Evolutionary conservation across 2,113 vertebrate species (phyloP), one percentile per base, ranked within the genome.

Genomic region (Pseudorectes ferrugineus): DNA sequence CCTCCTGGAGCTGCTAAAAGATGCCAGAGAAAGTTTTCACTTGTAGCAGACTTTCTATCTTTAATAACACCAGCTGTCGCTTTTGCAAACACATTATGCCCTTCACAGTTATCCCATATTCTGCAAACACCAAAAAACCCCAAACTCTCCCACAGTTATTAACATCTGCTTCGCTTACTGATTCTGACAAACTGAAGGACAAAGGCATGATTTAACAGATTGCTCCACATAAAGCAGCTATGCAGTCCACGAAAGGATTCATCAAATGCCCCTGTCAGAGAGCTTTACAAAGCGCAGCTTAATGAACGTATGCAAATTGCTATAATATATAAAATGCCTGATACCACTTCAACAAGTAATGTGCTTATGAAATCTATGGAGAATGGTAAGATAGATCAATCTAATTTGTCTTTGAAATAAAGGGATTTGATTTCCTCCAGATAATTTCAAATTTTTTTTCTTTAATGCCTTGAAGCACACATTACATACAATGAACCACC

Each of bases 231-330:
- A 96, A 97, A 95, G 92, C 88, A 89, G 91, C 85, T 86, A 89
- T 33, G n/a, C 38, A 40, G 92, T 86, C 73, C 77, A 87, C 19
- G 1, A 74, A 81, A 93, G 63, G 93, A 95, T 93, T 89, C 94
- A 93, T 57, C 93, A 94, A 95, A 89, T 78, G 61, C 40, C 94
- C 65, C 81, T 91, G 85, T 93, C 94, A 96, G 79, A 94, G 97
- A 93, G 94, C 89, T 95, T 97, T 76, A 89, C 57, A 94, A 84
- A 91, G 82, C 36, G 23, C 55, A 91, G 93, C 86, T 96, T 97
- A 97, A 98, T 96, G 96, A 97, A 94, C 6, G 31, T 42, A 97
- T 89, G 95, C 94, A 97, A 96, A 98, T 93, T 92, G 84, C 85
- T 95, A 3, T 92, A 92, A 96, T 93, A 91, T 24, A 96, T 88